Evolutionary conservation across 2,113 vertebrate genomes (phyloP), one percentile per base, ranked within the genome.

Genomic region (Tetrax tetrax): DNA sequence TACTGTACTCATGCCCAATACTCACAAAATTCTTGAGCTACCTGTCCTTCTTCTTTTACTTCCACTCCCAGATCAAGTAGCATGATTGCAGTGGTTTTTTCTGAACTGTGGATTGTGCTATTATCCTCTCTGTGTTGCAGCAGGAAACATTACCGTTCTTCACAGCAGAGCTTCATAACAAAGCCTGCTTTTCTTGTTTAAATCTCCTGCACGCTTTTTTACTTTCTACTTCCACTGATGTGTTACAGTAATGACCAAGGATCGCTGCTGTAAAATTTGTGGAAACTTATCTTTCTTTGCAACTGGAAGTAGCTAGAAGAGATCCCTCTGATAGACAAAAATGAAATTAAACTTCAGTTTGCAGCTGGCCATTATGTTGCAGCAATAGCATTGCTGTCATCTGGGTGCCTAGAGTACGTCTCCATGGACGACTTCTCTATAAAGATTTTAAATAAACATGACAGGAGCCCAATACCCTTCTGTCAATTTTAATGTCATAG

Each of bases 361-460:
- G 85, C 90, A 96, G 88, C 86, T 94, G 88, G 88, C 56, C 61
- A 60, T 94, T 95, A 92, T 86, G 72, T 93, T 89, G 85, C 76
- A 90, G 96, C 68, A 88, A 37, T 90, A 83, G 92, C 53, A 78
- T 86, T 95, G 69, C 95, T 96, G 95, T 96, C 95, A 90, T 89
- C 79, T 93, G 22, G 56, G 71, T 94, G 88, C 83, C 72, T 71
- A 48, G 56, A 22, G 27, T 86, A 71, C 63, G 65, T 95, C 93
- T 95, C 95, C 38, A 7, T 56, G 83, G 95, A 69, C 41, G 4
- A 7, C 63, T 93, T 90, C 88, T 78, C 19, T 74, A 79, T 92
- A 71, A 96, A 96, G 93, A 93, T 95, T 92, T 95, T 96, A 97
- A 97, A 90, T 93, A 95, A 86, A 75, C 86, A 90, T 83, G 96